Evolutionary conservation across 2,797 vertebrate genomes (phyloP), one percentile per base, ranked within the genome.

Genomic region (Anabas testudineus): DNA sequence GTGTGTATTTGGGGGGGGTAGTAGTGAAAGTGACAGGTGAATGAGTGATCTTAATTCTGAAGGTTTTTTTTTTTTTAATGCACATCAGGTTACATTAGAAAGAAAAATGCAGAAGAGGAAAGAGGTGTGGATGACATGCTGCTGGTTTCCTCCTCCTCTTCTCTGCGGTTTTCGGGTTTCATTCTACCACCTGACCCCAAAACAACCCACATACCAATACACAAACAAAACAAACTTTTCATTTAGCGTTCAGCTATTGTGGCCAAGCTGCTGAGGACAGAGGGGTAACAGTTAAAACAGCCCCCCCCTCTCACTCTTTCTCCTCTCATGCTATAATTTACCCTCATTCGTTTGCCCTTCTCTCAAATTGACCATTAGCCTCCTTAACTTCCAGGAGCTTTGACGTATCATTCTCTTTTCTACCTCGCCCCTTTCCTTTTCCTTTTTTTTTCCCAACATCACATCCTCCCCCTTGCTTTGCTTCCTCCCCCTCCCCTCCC

Each of bases 11-110:
- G 37, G 56, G 0, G 46, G 54, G 41, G 43, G 36, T 12, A 14
- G 36, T 13, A 14, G 2, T 37, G 66, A 86, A 82, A 84, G 74
- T 91, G 92, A 92, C 91, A 92, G 90, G 85, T 92, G 89, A 90
- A 82, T 60, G 75, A 87, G 68, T 72, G 67, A 86, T 87, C 80
- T 87, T 90, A 83, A 91, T 91, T 90, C 91, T 82, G 69, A 65
- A 49, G 84, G 82, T 85, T 85, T 83, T 74, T 68, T 43, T 77
- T 71, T 60, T 80, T 84, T 87, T 75, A 74, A 87, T 86, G 88
- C 88, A 89, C 90, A 92, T 85, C 58, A 39, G 30, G 63, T 76
- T 86, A 81, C 66, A 88, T 90, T 87, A 67, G 54, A 81, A 48
- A 62, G 51, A 66, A 21, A 55, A 42, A 68, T 15, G 28, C n/a